phyloP scores from a whole-genome alignment of 2,888 invertebrate genomes.

The Pycnomerus fuliginosus region DNA sequence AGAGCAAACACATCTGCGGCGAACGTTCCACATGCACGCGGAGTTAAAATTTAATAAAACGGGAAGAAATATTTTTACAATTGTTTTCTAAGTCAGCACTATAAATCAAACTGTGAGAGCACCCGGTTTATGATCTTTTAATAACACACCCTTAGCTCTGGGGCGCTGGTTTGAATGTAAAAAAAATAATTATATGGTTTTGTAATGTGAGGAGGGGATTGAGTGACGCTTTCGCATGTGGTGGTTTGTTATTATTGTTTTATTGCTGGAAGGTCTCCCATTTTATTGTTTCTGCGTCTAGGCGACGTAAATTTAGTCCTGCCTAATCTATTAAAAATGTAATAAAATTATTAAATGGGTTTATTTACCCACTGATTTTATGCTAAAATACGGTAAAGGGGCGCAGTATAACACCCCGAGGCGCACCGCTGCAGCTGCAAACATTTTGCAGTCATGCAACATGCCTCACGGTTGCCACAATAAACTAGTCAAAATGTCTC shows the following conservation, averaged over 20 bases:
- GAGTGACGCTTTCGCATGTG: constrained; percentile 22
- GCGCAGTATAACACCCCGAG: neutral
- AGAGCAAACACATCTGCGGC: constrained; percentile 22
- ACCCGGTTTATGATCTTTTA: constrained; percentile 34
- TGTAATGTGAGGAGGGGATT: constrained; percentile 13
- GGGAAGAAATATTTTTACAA: constrained; percentile 35
- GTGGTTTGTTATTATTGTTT: constrained; percentile 16
- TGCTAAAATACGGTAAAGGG: neutral
- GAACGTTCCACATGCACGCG: constrained; percentile 15
- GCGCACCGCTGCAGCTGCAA: neutral
- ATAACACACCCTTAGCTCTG: constrained; percentile 29
- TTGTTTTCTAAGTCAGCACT: constrained; percentile 28
- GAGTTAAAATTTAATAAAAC: constrained; percentile 33
- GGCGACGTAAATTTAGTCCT: constrained; percentile 21
- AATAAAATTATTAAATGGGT: neutral
- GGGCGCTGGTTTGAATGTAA: constrained; percentile 5
- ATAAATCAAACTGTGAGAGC: constrained; percentile 32
- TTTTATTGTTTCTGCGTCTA: constrained; percentile 23
- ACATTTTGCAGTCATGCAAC: neutral
- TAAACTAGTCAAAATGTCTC: constrained; percentile 5
- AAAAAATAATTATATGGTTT: constrained; percentile 20
- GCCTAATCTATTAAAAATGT: neutral
- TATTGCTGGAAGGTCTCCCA: constrained; percentile 8
- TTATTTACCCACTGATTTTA: neutral
- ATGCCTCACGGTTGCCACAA: constrained; percentile 6